Evolutionary conservation across 2,797 vertebrate species (phyloP).

Genomic region (Dallia pectoralis): DNA sequence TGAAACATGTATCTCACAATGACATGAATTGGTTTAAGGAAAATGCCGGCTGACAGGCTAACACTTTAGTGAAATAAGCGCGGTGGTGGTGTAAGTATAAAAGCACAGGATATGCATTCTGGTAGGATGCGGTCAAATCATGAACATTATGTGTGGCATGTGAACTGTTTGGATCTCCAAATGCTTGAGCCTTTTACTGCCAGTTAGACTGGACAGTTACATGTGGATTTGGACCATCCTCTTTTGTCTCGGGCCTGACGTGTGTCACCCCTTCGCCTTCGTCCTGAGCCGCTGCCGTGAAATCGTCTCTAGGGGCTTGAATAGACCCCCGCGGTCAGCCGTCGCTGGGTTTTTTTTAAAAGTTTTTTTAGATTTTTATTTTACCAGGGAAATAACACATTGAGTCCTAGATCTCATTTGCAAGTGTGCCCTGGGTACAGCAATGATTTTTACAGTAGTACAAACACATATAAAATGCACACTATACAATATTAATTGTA

Average conservation of each 20-base stretch:
- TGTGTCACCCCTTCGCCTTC: conserved; percentile 20
- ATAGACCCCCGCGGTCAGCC: conserved; percentile 16
- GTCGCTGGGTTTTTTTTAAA: conserved; percentile 23
- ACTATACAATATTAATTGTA: no score
- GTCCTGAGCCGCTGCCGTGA: conserved; percentile 33
- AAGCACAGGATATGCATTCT: background rate
- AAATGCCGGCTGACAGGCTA: no score
- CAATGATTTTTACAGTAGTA: no score
- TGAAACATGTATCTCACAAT: no score
- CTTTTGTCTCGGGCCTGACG: conserved; percentile 27
- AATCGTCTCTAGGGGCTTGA: conserved; percentile 19
- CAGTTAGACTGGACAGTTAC: conserved; percentile 26
- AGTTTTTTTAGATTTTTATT: no score
- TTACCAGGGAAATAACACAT: no score
- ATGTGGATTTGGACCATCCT: conserved; percentile 6
- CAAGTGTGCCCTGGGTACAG: no score
- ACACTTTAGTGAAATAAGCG: no score
- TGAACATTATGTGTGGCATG: conserved; percentile 26
- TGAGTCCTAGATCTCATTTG: no score
- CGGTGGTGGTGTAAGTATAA: no score
- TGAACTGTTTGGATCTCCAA: conserved; percentile 31
- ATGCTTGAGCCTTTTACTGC: conserved; percentile 35
- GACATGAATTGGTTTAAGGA: no score
- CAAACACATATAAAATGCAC: no score
- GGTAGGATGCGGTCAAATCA: conserved; percentile 23